A percentile compares a stretch with the other conserved stretches of the same genome.
These are phyloP conservation scores for Vipera ursinii DNA, from an alignment of 2,797 vertebrate species.

Conservation along the genomic window DNA sequence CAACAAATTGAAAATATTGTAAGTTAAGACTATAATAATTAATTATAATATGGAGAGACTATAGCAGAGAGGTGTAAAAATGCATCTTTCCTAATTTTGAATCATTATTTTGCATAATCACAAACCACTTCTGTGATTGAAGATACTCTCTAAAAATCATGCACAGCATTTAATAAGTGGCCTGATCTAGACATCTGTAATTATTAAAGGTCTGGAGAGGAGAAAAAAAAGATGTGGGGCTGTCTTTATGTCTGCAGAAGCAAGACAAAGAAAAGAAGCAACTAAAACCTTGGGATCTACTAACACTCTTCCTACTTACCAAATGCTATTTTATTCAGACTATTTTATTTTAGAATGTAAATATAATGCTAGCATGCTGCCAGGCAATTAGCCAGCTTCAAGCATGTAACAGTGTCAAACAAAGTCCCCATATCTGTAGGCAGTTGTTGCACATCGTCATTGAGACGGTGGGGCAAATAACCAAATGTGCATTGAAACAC, in stretches of 20 bases:
- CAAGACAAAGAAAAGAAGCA: neutral
- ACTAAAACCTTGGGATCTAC: neutral
- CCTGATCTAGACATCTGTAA: conserved; percentile 36
- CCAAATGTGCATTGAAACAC: neutral
- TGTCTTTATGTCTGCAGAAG: conserved; percentile 1
- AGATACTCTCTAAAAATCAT: conserved; percentile 52
- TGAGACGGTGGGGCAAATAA: neutral
- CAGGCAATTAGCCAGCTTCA: neutral
- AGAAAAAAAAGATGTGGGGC: neutral
- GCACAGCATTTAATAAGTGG: conserved; percentile 43
- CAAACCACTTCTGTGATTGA: conserved; percentile 51
- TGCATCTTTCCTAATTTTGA: conserved; percentile 49
- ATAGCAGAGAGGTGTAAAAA: conserved; percentile 58
- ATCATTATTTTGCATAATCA: conserved; percentile 53
- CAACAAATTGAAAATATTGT: conserved; percentile 67
- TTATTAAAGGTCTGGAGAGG: conserved; percentile 5
- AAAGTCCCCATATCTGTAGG: neutral
- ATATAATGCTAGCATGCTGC: neutral
- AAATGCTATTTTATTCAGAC: neutral
- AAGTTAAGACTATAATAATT: conserved; percentile 59
- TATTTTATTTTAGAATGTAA: neutral
- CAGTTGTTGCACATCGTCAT: neutral
- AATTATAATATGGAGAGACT: conserved; percentile 53
- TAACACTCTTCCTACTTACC: neutral
- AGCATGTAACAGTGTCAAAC: neutral